Evolutionary conservation across 2,888 invertebrate species (phyloP), one percentile per base, ranked within the genome.

Genomic region (Sycophila texana): DNA sequence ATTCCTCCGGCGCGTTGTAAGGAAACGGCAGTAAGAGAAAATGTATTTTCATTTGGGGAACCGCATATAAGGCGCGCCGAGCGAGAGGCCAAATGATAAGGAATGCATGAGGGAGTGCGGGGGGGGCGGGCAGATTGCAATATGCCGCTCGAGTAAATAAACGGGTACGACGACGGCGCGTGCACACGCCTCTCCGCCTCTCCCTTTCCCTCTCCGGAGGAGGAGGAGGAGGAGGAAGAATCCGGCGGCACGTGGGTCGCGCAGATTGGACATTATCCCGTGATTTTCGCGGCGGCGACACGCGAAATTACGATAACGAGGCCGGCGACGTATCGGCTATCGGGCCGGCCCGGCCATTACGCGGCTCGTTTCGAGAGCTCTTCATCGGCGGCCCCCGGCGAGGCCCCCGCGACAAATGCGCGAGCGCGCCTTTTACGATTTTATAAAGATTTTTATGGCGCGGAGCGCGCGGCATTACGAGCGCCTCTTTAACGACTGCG

Each of bases 241-340:
- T 63, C 53, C 39, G 20, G n/a, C n/a, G 22, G 30, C 53, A 57
- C 63, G 76, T 68, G 67, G 76, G 67, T 3, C 39, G 39, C 72
- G 76, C 53, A 68, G 70, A 80, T 80, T 77, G 66, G 77, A 63
- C 70, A 77, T 80, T 77, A 74, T 68, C 74, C 39, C 75, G 47
- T 66, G 71, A 79, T 79, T 79, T 79, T 79, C 55, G 57, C 55
- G 53, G 53, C 60, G 61, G 68, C 68, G 74, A 71, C 70, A 57
- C 73, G 75, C 30, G 68, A 68, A 80, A 76, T 76, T 76, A 68
- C 76, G 76, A 76, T 80, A 79, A 80, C 80, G 73, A 72, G 79
- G 66, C 65, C 60, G 66, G 61, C 63, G 78, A 67, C 53, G 60
- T 70, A 74, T 67, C 65, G 71, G 57, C 39, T n/a, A 20, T 20